These are phyloP conservation scores for Cheirogaleus major DNA, from an alignment of 2,797 vertebrate species.

Conservation along the genomic window DNA sequence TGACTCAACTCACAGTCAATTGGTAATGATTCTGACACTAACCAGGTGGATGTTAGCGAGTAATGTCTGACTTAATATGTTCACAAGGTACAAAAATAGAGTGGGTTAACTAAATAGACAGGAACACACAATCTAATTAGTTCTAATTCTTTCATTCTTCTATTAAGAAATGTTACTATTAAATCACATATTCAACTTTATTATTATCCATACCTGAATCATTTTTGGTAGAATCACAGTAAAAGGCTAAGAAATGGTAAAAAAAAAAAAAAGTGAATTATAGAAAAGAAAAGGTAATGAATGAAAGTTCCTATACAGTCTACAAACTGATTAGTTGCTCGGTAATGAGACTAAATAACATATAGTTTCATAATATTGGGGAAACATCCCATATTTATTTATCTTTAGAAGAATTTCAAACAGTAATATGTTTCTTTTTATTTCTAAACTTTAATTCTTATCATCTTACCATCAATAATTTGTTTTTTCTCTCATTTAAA, in stretches of 20 bases:
- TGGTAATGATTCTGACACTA: not conserved
- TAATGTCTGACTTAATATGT: not conserved
- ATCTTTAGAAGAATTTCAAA: not conserved
- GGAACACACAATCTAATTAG: not conserved
- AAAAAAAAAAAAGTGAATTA: not conserved
- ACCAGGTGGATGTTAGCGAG: not conserved
- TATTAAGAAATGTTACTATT: slow-evolving; percentile 29
- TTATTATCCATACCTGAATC: not conserved
- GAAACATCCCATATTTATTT: not conserved
- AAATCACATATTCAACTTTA: slow-evolving; percentile 3
- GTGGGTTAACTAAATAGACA: not conserved
- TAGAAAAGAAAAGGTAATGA: not conserved
- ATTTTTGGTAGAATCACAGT: slow-evolving; percentile 4
- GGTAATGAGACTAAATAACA: not conserved
- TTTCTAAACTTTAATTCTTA: not conserved
- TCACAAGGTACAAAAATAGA: not conserved
- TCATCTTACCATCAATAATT: not conserved
- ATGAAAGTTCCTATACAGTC: not conserved
- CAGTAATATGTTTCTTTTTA: not conserved
- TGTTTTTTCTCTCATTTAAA: not conserved
- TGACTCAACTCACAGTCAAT: not conserved
- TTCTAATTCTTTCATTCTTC: not conserved
- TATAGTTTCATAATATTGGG: not conserved
- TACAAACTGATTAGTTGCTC: not conserved
- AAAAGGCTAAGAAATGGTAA: not conserved